Conservation (phyloP, 2,797 vertebrate genomes). For the Austrolebias charrua region DNA sequence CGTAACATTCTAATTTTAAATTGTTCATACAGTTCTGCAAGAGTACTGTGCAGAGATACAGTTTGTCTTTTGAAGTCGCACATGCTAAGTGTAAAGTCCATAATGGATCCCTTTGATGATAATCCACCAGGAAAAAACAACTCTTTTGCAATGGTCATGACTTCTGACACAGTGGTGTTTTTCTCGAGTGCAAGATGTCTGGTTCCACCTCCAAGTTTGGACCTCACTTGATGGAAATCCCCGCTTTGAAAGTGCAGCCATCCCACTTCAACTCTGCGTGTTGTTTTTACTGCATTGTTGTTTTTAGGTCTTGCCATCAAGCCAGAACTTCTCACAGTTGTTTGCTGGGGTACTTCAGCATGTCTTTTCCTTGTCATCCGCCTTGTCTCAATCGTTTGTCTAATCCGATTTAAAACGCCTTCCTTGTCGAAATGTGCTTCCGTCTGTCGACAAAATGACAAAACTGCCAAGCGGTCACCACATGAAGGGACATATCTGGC, state of each 20-base stretch:
- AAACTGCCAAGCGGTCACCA: background rate
- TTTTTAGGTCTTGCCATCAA: background rate
- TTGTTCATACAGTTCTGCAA: background rate
- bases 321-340: background rate
- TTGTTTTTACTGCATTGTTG: background rate
- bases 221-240: background rate
- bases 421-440: constrained; percentile 7
- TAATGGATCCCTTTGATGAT: background rate
- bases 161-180: background rate
- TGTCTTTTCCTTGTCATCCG: background rate
- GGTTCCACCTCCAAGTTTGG: background rate
- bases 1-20: background rate
- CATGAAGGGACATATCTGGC: constrained; percentile 3
- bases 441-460: constrained; percentile 2
- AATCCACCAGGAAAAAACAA: constrained; percentile 2
- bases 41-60: background rate
- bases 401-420: background rate
- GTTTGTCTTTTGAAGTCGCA: background rate
- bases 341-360: background rate
- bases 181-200: background rate
- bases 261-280: constrained; percentile 1
- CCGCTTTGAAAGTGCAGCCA: constrained; percentile 4
- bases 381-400: background rate
- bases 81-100: background rate
- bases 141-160: background rate